Conservation (phyloP, 2,113 vertebrate species). For the Mustelus asterias region DNA sequence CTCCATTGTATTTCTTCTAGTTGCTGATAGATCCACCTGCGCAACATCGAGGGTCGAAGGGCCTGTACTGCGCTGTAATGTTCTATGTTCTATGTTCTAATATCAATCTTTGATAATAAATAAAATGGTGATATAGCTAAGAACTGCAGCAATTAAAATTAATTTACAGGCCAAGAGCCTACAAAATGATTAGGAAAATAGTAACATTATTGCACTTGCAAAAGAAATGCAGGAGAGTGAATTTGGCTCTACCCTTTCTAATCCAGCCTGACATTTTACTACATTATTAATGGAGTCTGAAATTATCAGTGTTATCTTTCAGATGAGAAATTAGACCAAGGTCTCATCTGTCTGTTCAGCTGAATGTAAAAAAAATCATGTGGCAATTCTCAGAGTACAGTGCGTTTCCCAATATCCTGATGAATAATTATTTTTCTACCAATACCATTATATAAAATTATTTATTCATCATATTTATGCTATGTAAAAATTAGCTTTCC, state of each 20-base stretch:
- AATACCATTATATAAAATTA: background rate
- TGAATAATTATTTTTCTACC: background rate
- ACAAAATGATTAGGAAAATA: background rate
- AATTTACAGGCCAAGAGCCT: background rate
- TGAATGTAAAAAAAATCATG: background rate
- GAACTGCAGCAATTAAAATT: background rate
- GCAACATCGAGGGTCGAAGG: too few relatives aligned
- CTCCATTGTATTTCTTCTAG: background rate
- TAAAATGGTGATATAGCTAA: background rate
- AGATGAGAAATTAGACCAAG: background rate
- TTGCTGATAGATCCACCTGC: background rate
- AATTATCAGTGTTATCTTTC: background rate
- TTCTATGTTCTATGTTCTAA: too few relatives aligned
- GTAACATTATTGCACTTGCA: background rate
- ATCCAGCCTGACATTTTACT: background rate
- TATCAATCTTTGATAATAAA: background rate
- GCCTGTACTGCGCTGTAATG: too few relatives aligned
- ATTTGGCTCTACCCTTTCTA: background rate
- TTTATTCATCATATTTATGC: background rate
- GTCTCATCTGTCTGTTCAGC: background rate
- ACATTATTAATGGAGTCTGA: background rate
- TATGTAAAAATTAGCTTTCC: background rate
- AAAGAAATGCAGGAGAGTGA: background rate
- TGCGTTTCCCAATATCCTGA: background rate
- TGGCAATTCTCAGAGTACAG: too few relatives aligned